A percentile compares a stretch with the other conserved stretches of the same genome.
phyloP scores from a whole-genome alignment of 2,113 vertebrate genomes.

The Labeo rohita region DNA sequence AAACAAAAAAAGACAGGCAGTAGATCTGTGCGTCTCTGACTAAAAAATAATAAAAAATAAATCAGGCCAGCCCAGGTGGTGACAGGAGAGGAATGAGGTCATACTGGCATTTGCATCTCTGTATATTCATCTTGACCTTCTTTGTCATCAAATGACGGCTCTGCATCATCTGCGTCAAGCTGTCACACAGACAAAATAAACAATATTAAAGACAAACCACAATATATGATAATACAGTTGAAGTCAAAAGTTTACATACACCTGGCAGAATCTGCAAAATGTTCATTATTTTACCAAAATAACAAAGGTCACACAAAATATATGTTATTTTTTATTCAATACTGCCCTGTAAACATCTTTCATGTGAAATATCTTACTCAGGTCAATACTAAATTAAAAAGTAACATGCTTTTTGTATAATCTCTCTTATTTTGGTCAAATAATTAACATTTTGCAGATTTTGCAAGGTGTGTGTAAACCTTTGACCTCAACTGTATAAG shows the following conservation, averaged over 20 bases:
- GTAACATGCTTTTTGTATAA: too few species aligned
- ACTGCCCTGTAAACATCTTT: neutral
- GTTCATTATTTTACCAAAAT: neutral
- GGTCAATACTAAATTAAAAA: too few species aligned
- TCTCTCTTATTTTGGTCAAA: too few species aligned
- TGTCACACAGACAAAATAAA: conserved; percentile 59
- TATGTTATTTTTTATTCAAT: neutral
- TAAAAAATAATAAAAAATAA: neutral
- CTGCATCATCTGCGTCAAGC: conserved; percentile 89
- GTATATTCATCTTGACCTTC: conserved; percentile 92
- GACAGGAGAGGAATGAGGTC: conserved; percentile 41
- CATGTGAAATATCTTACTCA: too few species aligned
- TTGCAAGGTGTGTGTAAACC: neutral
- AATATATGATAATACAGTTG: too few species aligned
- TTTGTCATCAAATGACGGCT: conserved; percentile 88
- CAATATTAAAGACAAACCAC: neutral
- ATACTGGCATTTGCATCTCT: conserved; percentile 96
- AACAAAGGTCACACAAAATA: neutral
- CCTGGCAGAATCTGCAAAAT: neutral
- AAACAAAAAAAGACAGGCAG: neutral
- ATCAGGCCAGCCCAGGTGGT: neutral
- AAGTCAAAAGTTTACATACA: too few species aligned
- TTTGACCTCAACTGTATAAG: neutral
- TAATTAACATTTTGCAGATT: neutral
- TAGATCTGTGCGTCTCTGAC: neutral